Evolutionary conservation across 1,140 invertebrate species (phyloP).

Genomic region (Drosophila persimilis): DNA sequence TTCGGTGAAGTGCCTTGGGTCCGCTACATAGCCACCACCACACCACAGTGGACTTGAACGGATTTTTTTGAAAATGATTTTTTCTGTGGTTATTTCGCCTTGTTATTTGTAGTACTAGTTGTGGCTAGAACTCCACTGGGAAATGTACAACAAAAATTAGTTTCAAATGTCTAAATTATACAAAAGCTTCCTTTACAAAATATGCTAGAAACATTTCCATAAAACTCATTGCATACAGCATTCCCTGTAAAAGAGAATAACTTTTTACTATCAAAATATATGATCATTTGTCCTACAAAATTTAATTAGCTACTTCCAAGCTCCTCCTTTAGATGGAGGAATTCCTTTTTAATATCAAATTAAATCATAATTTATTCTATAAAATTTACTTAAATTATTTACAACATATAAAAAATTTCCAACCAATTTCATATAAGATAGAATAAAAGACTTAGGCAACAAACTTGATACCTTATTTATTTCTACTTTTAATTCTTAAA

Average conservation of each 20-base stretch:
- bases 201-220: too few species aligned
- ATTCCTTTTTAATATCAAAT: too few species aligned
- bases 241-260: not conserved
- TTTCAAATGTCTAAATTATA: too few species aligned
- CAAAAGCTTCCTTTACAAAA: too few species aligned
- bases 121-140: not conserved
- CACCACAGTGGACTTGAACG: constrained; percentile 51
- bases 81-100: constrained; percentile 39
- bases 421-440: too few species aligned
- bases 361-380: too few species aligned
- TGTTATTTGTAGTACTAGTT: not conserved
- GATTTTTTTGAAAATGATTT: constrained; percentile 44
- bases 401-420: too few species aligned
- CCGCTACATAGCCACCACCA: constrained; percentile 37
- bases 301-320: too few species aligned
- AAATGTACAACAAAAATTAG: not conserved
- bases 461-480: constrained; percentile 20
- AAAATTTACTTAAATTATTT: too few species aligned
- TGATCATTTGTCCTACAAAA: too few species aligned
- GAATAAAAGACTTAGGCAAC: constrained; percentile 61
- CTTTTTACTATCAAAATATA: not conserved
- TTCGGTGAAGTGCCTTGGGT: constrained; percentile 45
- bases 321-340: too few species aligned
- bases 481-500: too few species aligned
- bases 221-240: not conserved